Percentiles rank a stretch among this genome's conserved stretches.
phyloP scores from a whole-genome alignment of 2,797 vertebrate genomes.

The Pseudochromis fuscus region DNA sequence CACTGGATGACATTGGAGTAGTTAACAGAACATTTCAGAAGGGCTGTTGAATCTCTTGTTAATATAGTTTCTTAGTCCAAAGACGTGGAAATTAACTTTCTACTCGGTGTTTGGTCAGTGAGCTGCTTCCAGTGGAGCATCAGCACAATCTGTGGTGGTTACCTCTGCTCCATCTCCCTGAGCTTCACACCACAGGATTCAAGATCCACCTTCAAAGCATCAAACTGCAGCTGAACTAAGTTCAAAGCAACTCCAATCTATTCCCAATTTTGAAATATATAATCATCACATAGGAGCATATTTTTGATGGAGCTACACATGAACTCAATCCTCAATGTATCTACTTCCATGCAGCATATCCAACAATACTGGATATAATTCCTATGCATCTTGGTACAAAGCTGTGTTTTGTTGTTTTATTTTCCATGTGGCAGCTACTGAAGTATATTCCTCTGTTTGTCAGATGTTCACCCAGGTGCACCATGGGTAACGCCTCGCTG shows the following conservation, averaged over 20 bases:
- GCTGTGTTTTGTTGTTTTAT: background rate
- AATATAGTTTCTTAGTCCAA: too few relatives aligned
- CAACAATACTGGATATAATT: background rate
- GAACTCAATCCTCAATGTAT: background rate
- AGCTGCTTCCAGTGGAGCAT: too few relatives aligned
- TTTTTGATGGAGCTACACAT: background rate
- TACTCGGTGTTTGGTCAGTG: too few relatives aligned
- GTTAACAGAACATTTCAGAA: background rate
- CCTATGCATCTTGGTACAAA: background rate
- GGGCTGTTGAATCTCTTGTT: too few relatives aligned
- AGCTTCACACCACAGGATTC: background rate
- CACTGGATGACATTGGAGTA: too few relatives aligned
- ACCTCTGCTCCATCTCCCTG: background rate
- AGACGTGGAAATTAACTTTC: too few relatives aligned
- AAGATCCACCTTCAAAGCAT: background rate
- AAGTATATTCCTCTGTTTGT: slow-evolving; percentile 1
- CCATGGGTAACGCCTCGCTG: slow-evolving; percentile 48
- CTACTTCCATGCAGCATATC: background rate
- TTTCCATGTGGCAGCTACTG: background rate
- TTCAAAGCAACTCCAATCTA: background rate
- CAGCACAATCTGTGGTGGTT: background rate
- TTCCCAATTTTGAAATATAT: background rate
- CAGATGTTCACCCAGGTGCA: slow-evolving; percentile 51
- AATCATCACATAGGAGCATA: too few relatives aligned
- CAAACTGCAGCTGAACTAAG: background rate